Percentiles rank a stretch among this genome's conserved stretches.
Evolutionary conservation across 1,140 invertebrate genomes (phyloP).

Genomic region (Hirudo medicinalis): DNA sequence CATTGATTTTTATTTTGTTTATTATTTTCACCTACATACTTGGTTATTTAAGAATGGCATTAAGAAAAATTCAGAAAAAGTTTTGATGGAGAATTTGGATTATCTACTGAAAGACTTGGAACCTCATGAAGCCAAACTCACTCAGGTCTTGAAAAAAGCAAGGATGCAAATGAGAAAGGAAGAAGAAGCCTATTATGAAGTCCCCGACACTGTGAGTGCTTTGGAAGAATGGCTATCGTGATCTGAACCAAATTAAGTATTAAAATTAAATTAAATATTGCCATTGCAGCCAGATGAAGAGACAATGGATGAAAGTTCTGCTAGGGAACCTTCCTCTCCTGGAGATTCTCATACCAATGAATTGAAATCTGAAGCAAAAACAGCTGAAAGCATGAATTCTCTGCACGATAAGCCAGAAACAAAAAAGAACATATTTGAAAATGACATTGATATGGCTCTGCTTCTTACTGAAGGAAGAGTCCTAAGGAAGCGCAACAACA

Average conservation of each 20-base stretch:
- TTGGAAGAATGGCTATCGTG: neutral
- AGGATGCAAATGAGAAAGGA: constrained; percentile 5
- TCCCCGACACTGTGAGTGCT: neutral
- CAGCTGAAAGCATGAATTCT: neutral
- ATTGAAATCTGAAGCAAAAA: neutral
- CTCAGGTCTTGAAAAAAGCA: neutral
- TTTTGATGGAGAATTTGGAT: neutral
- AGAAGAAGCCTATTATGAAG: neutral
- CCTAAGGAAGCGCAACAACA: neutral
- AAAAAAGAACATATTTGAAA: neutral
- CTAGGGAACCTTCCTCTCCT: neutral
- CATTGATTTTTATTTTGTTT: no score
- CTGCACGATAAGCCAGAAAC: neutral
- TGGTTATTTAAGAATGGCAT: no score
- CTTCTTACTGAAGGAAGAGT: constrained; percentile 3
- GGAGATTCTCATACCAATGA: neutral
- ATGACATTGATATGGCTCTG: constrained; percentile 2
- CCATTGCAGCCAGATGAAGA: neutral
- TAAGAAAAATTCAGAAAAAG: constrained; percentile 8
- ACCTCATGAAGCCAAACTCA: neutral
- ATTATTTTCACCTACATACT: no score
- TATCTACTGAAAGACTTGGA: neutral
- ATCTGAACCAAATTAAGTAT: neutral
- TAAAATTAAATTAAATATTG: neutral
- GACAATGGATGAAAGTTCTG: neutral